Percentiles rank a stretch among this genome's conserved stretches.
Conservation (phyloP, 2,113 vertebrate genomes). For the Notothenia coriiceps region DNA sequence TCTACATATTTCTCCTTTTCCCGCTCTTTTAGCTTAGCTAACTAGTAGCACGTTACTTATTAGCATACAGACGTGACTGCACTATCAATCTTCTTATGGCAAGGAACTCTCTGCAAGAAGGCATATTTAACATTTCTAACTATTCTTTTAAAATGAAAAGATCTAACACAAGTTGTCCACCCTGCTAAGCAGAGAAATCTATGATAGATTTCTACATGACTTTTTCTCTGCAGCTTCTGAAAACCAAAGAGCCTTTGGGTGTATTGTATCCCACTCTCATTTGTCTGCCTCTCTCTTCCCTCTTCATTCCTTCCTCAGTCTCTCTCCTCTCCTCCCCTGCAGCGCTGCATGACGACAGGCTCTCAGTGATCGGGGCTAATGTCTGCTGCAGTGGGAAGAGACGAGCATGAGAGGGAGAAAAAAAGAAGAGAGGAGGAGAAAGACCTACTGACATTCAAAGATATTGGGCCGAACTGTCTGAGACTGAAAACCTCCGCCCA, state of each 20-base stretch:
- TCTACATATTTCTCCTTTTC: no score
- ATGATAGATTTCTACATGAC: neutral
- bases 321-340: conserved; percentile 23
- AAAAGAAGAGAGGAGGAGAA: conserved; percentile 4
- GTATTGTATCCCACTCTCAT: neutral
- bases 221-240: neutral
- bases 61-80: neutral
- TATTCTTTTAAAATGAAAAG: neutral
- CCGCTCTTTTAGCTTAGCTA: neutral
- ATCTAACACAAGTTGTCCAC: neutral
- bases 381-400: conserved; percentile 49
- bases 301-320: neutral
- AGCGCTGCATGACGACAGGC: conserved; percentile 37
- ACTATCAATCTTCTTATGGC: neutral
- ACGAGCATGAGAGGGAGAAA: conserved; percentile 32
- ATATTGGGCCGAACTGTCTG: conserved; percentile 65
- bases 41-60: neutral
- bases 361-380: conserved; percentile 28
- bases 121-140: neutral
- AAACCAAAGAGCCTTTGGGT: neutral
- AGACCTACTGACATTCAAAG: conserved; percentile 46
- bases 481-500: conserved; percentile 37
- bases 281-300: neutral
- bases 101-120: neutral
- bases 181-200: neutral